Percentiles rank a stretch among this genome's conserved stretches.
Conservation (phyloP, 2,113 vertebrate genomes). For the Psammodynastes pulverulentus region DNA sequence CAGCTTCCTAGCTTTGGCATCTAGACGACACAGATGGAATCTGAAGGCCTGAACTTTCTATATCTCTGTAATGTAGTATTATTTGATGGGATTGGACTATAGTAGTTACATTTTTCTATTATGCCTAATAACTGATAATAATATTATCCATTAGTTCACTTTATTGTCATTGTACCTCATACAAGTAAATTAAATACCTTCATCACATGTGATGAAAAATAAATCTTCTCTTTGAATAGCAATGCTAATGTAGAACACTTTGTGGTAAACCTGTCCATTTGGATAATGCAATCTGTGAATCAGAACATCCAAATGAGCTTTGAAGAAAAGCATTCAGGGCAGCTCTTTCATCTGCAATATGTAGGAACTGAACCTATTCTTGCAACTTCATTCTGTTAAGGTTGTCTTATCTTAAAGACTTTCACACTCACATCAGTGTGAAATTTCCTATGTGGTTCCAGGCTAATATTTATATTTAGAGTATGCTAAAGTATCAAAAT, state of each 20-base stretch:
- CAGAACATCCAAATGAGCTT: background rate
- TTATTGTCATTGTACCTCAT: too few relatives aligned
- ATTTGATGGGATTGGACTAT: background rate
- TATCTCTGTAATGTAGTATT: background rate
- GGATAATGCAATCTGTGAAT: background rate
- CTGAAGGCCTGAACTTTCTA: background rate
- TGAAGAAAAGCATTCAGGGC: background rate
- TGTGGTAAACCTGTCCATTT: background rate
- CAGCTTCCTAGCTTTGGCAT: background rate
- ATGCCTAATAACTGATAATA: background rate
- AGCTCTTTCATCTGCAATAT: background rate
- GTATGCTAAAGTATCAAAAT: background rate
- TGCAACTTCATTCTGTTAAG: background rate
- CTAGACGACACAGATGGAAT: background rate
- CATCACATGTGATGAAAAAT: background rate
- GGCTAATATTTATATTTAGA: background rate
- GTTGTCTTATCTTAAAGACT: background rate
- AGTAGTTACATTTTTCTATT: background rate
- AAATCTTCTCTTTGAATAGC: background rate
- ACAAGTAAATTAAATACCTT: too few relatives aligned
- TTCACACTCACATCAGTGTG: background rate
- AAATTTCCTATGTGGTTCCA: background rate
- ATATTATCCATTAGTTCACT: background rate
- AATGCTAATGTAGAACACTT: background rate
- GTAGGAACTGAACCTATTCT: background rate